Evolutionary conservation across 2,888 invertebrate genomes (phyloP).

Genomic region (Villa cingulata): DNA sequence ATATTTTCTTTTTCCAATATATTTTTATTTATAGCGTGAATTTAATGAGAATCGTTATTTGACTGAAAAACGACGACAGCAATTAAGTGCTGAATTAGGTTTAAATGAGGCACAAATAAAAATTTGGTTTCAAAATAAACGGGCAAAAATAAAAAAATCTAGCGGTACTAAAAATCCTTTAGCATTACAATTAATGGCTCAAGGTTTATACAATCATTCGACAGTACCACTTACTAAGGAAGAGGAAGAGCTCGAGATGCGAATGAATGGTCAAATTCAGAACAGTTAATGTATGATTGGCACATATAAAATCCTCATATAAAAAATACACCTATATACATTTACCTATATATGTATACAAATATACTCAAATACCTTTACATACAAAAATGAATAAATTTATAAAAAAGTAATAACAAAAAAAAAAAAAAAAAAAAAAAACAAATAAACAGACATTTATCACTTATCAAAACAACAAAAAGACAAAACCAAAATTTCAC

Average conservation of each 20-base stretch:
- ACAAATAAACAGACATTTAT: too few relatives aligned
- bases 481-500: too few relatives aligned
- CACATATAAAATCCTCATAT: too few relatives aligned
- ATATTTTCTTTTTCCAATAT: background rate
- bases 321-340: too few relatives aligned
- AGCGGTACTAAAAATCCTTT: slow-evolving; percentile 72
- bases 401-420: too few relatives aligned
- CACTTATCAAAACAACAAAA: too few relatives aligned
- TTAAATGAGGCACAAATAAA: slow-evolving; percentile 95
- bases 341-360: too few relatives aligned
- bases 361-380: too few relatives aligned
- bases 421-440: too few relatives aligned
- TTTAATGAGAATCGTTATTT: slow-evolving; percentile 87
- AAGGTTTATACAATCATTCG: slow-evolving; percentile 84
- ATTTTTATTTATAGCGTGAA: slow-evolving; percentile 50
- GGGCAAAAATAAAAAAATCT: slow-evolving; percentile 92
- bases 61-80: slow-evolving; percentile 80
- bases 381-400: too few relatives aligned
- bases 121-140: slow-evolving; percentile 95
- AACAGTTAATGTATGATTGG: background rate
- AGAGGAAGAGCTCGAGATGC: slow-evolving; percentile 53
- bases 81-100: slow-evolving; percentile 78
- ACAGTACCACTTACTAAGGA: slow-evolving; percentile 60
- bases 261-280: slow-evolving; percentile 33
- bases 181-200: slow-evolving; percentile 84